Percentiles rank a stretch among this genome's conserved stretches.
phyloP scores from a whole-genome alignment of 2,888 invertebrate genomes.

The Drosophila paramelanica region DNA sequence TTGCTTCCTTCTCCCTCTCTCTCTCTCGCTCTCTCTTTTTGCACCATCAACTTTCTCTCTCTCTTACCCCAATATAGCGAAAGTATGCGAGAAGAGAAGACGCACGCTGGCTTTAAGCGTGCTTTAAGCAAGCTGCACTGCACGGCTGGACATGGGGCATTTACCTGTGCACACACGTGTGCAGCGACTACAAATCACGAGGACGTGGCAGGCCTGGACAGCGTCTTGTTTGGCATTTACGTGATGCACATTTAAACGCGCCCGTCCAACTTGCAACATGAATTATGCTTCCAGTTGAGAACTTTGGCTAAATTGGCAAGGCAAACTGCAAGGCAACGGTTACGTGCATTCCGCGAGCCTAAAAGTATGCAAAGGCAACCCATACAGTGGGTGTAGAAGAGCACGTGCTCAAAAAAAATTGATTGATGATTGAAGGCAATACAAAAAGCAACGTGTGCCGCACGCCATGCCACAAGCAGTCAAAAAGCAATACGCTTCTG shows the following conservation, averaged over 20 bases:
- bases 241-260: constrained; percentile 76
- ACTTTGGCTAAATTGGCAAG: constrained; percentile 70
- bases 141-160: constrained; percentile 50
- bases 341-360: constrained; percentile 61
- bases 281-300: constrained; percentile 70
- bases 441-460: constrained; percentile 66
- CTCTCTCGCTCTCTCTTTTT: constrained; percentile 10
- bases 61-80: constrained; percentile 52
- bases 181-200: constrained; percentile 66
- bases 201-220: constrained; percentile 53
- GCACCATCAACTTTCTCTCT: background rate
- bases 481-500: constrained; percentile 19
- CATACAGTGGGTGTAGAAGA: constrained; percentile 28
- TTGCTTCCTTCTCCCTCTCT: constrained; percentile 11
- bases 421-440: constrained; percentile 79
- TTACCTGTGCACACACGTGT: constrained; percentile 48
- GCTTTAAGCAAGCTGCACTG: constrained; percentile 36
- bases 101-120: constrained; percentile 25
- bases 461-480: constrained; percentile 40
- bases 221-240: constrained; percentile 75
- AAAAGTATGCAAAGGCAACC: constrained; percentile 59
- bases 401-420: constrained; percentile 77
- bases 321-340: constrained; percentile 60
- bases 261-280: constrained; percentile 62
- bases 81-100: constrained; percentile 32